These are phyloP conservation scores for Chaunax sp. DNA, from an alignment of 2,797 vertebrate species.

Conservation along the genomic window DNA sequence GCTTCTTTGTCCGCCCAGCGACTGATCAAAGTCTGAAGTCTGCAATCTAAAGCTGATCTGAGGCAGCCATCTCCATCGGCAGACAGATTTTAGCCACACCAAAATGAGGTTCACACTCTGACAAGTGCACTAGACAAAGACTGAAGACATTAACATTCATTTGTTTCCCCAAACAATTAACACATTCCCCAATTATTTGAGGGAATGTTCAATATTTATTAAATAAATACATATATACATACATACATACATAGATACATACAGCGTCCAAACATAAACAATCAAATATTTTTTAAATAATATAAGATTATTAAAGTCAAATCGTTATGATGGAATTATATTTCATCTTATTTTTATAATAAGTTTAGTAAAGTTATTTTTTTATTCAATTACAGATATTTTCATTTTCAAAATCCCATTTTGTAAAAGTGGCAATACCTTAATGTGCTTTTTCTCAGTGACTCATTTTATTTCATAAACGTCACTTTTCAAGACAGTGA, in stretches of 20 bases:
- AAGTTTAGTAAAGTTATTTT: too few relatives aligned
- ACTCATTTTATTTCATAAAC: too few relatives aligned
- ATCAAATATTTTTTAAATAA: too few relatives aligned
- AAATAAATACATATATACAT: not conserved
- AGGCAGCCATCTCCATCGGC: not conserved
- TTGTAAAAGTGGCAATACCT: too few relatives aligned
- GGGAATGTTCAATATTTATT: not conserved
- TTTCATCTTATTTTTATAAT: too few relatives aligned
- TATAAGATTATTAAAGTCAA: too few relatives aligned
- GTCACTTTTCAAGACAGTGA: too few relatives aligned
- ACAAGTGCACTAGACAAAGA: not conserved
- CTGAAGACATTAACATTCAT: not conserved
- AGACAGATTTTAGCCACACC: not conserved
- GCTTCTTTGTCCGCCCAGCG: constrained; percentile 36
- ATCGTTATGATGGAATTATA: too few relatives aligned
- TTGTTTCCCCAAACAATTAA: not conserved
- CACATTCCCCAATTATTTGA: not conserved
- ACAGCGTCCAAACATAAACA: too few relatives aligned
- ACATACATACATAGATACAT: not conserved
- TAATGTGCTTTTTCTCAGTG: too few relatives aligned
- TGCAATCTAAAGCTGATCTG: constrained; percentile 36
- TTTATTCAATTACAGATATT: too few relatives aligned
- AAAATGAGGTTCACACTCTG: constrained; percentile 7
- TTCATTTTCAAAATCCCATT: too few relatives aligned
- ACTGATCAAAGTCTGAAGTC: constrained; percentile 54